These are phyloP conservation scores for Plecotus auritus DNA, from an alignment of 2,113 vertebrate species.

Conservation along the genomic window DNA sequence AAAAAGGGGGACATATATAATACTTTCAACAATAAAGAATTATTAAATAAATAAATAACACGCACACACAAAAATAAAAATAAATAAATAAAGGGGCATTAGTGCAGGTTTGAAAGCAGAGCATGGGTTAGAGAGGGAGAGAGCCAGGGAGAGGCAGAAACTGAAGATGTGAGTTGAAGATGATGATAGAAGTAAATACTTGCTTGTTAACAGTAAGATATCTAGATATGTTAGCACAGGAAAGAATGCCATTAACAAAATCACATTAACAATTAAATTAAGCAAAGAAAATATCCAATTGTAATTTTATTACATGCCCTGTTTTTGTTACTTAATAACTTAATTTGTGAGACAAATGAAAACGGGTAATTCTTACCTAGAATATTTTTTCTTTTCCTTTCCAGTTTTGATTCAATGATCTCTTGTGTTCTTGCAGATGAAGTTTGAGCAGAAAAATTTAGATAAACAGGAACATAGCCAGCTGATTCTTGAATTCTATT, in stretches of 20 bases:
- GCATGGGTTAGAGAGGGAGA: not conserved
- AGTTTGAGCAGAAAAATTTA: slow-evolving; percentile 90
- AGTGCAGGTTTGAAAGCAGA: not conserved
- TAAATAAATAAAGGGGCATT: not conserved
- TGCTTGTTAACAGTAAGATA: not conserved
- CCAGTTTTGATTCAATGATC: slow-evolving; percentile 90
- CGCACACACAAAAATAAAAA: no score
- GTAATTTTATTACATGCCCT: not conserved
- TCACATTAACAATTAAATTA: not conserved
- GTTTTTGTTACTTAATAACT: not conserved
- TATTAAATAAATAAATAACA: no score
- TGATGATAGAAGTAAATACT: not conserved
- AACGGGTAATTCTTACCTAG: slow-evolving; percentile 78
- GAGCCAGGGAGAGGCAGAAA: not conserved
- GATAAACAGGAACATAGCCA: slow-evolving; percentile 85
- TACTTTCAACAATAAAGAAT: no score
- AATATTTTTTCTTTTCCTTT: slow-evolving; percentile 88
- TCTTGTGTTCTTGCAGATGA: slow-evolving; percentile 87
- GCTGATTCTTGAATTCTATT: slow-evolving; percentile 84
- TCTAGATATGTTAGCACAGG: not conserved
- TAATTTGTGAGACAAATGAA: not conserved
- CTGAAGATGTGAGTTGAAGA: not conserved
- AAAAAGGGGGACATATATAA: no score
- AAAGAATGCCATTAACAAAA: not conserved
- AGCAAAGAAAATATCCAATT: not conserved